These are phyloP conservation scores for Lordiphosa mommai DNA, from an alignment of 1,140 invertebrate genomes.

Conservation along the genomic window DNA sequence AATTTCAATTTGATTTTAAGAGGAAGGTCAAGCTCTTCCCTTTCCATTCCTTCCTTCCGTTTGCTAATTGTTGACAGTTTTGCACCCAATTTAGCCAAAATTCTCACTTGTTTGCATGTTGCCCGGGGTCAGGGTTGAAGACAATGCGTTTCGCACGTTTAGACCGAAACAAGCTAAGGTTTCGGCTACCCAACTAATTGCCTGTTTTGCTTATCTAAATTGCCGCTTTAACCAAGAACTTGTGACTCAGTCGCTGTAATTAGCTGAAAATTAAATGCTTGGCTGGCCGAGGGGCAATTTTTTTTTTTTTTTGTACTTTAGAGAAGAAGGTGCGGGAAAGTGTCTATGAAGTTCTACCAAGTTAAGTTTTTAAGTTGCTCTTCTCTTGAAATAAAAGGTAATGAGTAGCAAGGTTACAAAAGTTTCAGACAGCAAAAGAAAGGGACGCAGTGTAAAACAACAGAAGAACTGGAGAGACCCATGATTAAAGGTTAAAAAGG, in stretches of 20 bases:
- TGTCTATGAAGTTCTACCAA: too few relatives aligned
- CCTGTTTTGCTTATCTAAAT: conserved; percentile 70
- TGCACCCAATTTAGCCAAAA: conserved; percentile 14
- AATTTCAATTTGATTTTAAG: background rate
- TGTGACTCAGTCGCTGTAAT: conserved; percentile 58
- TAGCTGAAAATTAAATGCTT: conserved; percentile 64
- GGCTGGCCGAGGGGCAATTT: conserved; percentile 17
- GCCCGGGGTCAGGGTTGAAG: conserved; percentile 66
- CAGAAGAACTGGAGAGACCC: too few relatives aligned
- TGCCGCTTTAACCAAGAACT: conserved; percentile 73
- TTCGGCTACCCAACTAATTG: conserved; percentile 47
- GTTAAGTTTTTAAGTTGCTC: background rate
- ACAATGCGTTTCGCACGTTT: conserved; percentile 67
- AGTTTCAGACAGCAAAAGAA: too few relatives aligned
- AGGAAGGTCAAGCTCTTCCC: background rate
- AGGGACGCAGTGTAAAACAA: too few relatives aligned
- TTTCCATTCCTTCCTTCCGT: conserved; percentile 1
- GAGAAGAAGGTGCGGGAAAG: too few relatives aligned
- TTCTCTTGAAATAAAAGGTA: background rate
- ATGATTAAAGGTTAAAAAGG: too few relatives aligned
- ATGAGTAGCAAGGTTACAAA: too few relatives aligned
- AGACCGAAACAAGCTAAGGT: conserved; percentile 12
- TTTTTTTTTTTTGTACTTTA: too few relatives aligned
- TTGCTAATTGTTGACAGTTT: conserved; percentile 39
- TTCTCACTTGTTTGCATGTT: conserved; percentile 63